Percentiles rank a stretch among this genome's conserved stretches.
phyloP scores from a whole-genome alignment of 1,140 invertebrate genomes.

The Ganaspis sp. region DNA sequence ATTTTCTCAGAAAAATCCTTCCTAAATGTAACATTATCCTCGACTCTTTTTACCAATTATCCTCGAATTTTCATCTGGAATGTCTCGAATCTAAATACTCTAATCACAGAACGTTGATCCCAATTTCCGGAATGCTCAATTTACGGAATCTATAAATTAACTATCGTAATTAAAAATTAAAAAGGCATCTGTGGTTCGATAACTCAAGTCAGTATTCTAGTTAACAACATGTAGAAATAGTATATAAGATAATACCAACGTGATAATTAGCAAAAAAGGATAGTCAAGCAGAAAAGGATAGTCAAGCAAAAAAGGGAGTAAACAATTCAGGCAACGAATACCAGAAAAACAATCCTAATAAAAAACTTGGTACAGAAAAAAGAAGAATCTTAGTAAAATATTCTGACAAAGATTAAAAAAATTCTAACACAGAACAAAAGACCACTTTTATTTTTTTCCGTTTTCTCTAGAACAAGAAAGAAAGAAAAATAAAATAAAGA shows the following conservation, averaged over 20 bases:
- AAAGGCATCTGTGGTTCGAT: constrained; percentile 11
- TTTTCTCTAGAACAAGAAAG: too few species aligned
- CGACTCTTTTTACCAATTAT: not conserved
- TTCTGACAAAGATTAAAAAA: too few species aligned
- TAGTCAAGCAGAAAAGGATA: too few species aligned
- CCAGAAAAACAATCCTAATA: too few species aligned
- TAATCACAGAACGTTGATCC: not conserved
- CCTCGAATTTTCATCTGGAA: not conserved
- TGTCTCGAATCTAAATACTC: not conserved
- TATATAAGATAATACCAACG: too few species aligned
- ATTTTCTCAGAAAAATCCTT: not conserved
- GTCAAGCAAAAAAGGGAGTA: too few species aligned
- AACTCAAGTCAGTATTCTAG: not conserved
- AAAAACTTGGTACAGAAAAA: too few species aligned
- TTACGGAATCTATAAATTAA: not conserved
- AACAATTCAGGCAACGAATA: too few species aligned
- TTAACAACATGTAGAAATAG: not conserved
- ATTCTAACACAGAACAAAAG: too few species aligned
- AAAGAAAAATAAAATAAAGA: not conserved
- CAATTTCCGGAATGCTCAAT: not conserved
- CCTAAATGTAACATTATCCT: not conserved
- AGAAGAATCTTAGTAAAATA: too few species aligned
- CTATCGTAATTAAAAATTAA: not conserved
- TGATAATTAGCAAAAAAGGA: too few species aligned
- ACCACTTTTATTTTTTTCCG: too few species aligned